Evolutionary conservation across 2,797 vertebrate genomes (phyloP).

Genomic region (Emys orbicularis): DNA sequence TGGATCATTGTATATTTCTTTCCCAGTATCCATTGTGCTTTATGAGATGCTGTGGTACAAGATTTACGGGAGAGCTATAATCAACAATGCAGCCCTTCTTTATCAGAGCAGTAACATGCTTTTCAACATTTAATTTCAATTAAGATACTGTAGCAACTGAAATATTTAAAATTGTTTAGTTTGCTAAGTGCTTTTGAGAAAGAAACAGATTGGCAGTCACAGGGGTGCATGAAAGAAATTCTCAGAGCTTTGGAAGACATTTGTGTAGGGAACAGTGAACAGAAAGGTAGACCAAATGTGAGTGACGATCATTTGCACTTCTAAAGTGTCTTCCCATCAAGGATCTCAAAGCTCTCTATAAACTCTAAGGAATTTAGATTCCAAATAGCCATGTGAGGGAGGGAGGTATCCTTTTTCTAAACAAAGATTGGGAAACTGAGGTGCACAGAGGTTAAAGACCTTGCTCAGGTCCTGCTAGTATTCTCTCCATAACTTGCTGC

Average conservation of each 20-base stretch:
- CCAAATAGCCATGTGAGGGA: background rate
- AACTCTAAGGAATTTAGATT: background rate
- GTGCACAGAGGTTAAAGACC: background rate
- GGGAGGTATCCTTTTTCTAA: background rate
- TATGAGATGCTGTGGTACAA: conserved; percentile 38
- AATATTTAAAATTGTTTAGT: conserved; percentile 30
- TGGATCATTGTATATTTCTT: conserved; percentile 52
- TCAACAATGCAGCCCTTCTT: conserved; percentile 59
- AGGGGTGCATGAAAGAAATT: background rate
- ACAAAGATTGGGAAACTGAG: background rate
- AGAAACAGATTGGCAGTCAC: background rate
- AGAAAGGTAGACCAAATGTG: background rate
- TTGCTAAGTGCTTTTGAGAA: background rate
- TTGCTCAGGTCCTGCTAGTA: background rate
- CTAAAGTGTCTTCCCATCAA: background rate
- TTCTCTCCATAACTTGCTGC: background rate
- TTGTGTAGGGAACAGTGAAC: background rate
- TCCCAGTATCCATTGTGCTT: conserved; percentile 42
- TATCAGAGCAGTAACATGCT: conserved; percentile 30
- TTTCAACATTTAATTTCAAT: conserved; percentile 46
- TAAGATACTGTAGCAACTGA: conserved; percentile 35
- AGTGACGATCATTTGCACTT: background rate
- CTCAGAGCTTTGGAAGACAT: background rate
- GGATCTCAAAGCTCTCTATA: background rate
- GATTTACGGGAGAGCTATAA: conserved; percentile 37